Evolutionary conservation across 1,140 invertebrate species (phyloP).

Genomic region (Aphidius ervi): DNA sequence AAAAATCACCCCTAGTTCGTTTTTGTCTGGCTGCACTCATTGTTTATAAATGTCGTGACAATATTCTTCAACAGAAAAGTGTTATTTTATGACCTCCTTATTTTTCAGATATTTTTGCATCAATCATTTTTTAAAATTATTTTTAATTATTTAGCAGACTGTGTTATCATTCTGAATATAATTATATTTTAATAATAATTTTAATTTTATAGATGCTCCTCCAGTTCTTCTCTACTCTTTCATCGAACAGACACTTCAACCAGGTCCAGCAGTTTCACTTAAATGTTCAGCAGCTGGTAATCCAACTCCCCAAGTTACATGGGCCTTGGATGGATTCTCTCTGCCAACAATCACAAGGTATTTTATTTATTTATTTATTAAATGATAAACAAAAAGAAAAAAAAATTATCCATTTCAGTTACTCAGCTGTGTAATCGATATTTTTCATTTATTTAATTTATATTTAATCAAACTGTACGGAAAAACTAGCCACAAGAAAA

Average conservation of each 20-base stretch:
- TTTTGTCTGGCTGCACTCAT: slow-evolving; percentile 27
- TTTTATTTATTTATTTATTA: slow-evolving; percentile 28
- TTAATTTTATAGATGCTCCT: slow-evolving; percentile 66
- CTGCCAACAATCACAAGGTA: slow-evolving; percentile 70
- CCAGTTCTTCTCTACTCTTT: slow-evolving; percentile 77
- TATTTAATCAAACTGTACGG: slow-evolving; percentile 10
- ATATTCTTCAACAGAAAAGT: background rate
- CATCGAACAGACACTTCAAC: slow-evolving; percentile 78
- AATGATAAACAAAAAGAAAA: slow-evolving; percentile 8
- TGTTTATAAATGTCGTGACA: slow-evolving; percentile 25
- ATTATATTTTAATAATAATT: background rate
- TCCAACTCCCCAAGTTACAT: slow-evolving; percentile 77
- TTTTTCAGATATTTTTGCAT: too few species aligned
- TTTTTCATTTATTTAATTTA: slow-evolving; percentile 23
- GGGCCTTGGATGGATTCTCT: slow-evolving; percentile 76
- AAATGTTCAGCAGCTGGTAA: slow-evolving; percentile 83
- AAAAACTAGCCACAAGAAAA: slow-evolving; percentile 9
- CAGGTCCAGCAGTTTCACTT: slow-evolving; percentile 77
- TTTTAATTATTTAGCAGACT: background rate
- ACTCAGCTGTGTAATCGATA: too few species aligned
- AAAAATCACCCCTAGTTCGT: slow-evolving; percentile 29
- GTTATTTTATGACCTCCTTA: too few species aligned
- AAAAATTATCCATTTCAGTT: background rate
- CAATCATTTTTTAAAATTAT: background rate
- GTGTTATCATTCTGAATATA: too few species aligned